Conservation (phyloP, 2,888 invertebrate species). For the Pachliopta kotzebuea region DNA sequence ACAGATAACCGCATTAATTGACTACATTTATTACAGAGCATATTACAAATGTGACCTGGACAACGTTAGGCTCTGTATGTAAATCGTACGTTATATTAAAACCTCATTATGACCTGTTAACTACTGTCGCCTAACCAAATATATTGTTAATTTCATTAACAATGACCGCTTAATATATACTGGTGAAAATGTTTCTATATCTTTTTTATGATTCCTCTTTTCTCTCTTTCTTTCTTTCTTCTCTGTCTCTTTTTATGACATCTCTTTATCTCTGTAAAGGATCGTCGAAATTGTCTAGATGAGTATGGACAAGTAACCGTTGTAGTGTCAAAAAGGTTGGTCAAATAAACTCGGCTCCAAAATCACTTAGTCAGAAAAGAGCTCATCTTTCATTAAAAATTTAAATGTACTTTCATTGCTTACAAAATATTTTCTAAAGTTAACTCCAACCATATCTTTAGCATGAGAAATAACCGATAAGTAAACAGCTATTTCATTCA, state of each 20-base stretch:
- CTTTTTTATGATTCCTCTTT: too few relatives aligned
- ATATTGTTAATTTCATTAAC: neutral
- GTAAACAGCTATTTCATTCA: neutral
- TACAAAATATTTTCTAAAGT: neutral
- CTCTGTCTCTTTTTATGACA: too few relatives aligned
- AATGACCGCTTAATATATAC: neutral
- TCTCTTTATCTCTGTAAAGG: too few relatives aligned
- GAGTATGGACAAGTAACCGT: too few relatives aligned
- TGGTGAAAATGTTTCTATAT: neutral
- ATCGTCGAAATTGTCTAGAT: too few relatives aligned
- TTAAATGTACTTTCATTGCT: neutral
- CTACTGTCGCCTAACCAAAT: constrained; percentile 3
- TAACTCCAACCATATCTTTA: neutral
- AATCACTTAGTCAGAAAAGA: too few relatives aligned
- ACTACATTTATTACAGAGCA: constrained; percentile 15
- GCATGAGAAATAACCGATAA: neutral
- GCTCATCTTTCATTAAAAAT: too few relatives aligned
- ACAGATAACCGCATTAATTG: constrained; percentile 18
- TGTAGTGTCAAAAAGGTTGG: too few relatives aligned
- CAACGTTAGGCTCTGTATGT: constrained; percentile 12
- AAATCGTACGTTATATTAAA: constrained; percentile 13
- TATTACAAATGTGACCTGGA: constrained; percentile 15
- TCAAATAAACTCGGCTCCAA: too few relatives aligned
- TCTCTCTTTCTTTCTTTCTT: too few relatives aligned
- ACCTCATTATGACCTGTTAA: neutral